phyloP scores from a whole-genome alignment of 2,888 invertebrate genomes.

The Cerceris ruficornis region DNA sequence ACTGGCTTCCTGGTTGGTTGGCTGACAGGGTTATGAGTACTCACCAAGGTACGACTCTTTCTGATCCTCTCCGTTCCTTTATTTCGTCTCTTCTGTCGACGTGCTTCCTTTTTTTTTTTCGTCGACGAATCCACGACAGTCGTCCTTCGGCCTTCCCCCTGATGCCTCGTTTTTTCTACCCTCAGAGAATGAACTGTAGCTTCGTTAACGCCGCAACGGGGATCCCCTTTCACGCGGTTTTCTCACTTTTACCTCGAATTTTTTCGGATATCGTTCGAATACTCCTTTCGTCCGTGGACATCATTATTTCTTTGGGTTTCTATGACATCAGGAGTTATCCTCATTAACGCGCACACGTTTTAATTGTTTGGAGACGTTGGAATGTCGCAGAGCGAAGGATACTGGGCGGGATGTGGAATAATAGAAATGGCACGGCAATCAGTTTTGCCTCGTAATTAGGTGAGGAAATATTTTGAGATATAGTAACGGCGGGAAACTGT shows the following conservation, averaged over 20 bases:
- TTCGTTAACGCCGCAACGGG: slow-evolving; percentile 47
- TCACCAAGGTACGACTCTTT: slow-evolving; percentile 45
- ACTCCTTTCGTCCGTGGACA: background rate
- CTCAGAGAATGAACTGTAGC: slow-evolving; percentile 40
- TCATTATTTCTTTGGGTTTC: too few relatives aligned
- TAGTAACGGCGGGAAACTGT: too few relatives aligned
- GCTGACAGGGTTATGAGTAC: slow-evolving; percentile 52
- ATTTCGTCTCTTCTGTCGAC: slow-evolving; percentile 15
- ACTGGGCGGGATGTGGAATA: too few relatives aligned
- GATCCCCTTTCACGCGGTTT: slow-evolving; percentile 20
- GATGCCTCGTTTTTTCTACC: slow-evolving; percentile 15
- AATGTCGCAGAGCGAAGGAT: too few relatives aligned
- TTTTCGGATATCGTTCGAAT: background rate
- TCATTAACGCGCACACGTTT: too few relatives aligned
- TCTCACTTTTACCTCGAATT: background rate
- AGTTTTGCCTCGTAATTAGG: background rate
- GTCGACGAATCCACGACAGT: slow-evolving; percentile 1
- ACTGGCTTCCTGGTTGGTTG: slow-evolving; percentile 27
- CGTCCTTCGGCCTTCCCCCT: slow-evolving; percentile 8
- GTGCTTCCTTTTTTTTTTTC: background rate
- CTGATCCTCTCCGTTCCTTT: slow-evolving; percentile 36
- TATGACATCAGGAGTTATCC: too few relatives aligned
- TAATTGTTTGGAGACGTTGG: too few relatives aligned
- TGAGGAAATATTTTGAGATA: too few relatives aligned
- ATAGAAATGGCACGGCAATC: background rate